phyloP scores from a whole-genome alignment of 2,797 vertebrate species.

The Enteromius trimaculatus region DNA sequence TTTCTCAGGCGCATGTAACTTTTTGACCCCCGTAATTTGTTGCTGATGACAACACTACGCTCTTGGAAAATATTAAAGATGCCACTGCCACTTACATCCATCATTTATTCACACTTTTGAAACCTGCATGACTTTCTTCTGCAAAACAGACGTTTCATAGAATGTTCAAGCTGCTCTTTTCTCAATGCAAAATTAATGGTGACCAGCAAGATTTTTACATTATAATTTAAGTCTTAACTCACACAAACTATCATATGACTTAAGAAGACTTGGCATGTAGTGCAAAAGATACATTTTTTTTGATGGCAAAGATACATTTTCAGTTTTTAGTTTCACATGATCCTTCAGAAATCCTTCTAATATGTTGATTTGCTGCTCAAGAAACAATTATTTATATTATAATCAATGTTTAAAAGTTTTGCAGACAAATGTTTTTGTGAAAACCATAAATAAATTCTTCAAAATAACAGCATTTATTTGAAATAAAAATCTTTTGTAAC shows the following conservation, averaged over 20 bases:
- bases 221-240: neutral
- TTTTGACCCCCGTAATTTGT: constrained; percentile 34
- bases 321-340: neutral
- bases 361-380: neutral
- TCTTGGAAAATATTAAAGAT: neutral
- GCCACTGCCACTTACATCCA: neutral
- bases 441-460: neutral
- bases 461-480: neutral
- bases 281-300: neutral
- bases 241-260: neutral
- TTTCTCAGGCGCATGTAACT: constrained; percentile 20
- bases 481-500: neutral
- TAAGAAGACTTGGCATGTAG: neutral
- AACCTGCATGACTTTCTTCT: neutral
- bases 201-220: neutral
- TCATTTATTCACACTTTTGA: neutral
- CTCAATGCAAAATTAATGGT: neutral
- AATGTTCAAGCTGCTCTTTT: constrained; percentile 5
- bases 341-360: neutral
- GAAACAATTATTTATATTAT: neutral
- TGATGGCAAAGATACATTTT: neutral
- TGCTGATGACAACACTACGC: neutral
- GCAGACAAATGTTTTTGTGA: neutral
- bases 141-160: neutral
- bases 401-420: neutral